Evolutionary conservation across 2,797 vertebrate genomes (phyloP), one percentile per base, ranked within the genome.

Genomic region (Bufotes viridis): DNA sequence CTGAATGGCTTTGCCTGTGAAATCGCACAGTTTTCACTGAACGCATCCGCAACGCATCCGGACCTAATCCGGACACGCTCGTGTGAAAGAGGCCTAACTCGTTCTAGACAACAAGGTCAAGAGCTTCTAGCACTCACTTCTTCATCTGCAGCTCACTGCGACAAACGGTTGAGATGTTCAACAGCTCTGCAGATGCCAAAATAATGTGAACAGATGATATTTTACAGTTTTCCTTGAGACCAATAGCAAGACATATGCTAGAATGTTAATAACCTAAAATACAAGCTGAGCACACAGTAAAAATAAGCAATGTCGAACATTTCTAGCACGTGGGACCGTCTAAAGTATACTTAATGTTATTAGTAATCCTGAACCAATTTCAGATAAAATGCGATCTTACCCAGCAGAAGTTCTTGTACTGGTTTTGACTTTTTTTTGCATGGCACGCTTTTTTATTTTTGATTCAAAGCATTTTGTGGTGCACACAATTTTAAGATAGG

Each of bases 121-220:
- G 67, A 17, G 67, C 12, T 29, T 65, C 8, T 22, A 69, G 24
- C 65, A 26, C 6, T 69, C n/a, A 26, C 22, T 22, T 22, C 60
- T 63, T 63, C 60, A 22, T 20, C 11, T 49, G 18, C 34, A 75
- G 42, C 42, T 51, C 10, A 51, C 51, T 11, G 4, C 53, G 74
- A 51, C 49, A 76, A 76, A 51, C 24, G 51, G 74, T 55, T 76
- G n/a, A 76, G 7, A 55, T 55, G 22, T n/a, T 76, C 20, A 14
- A 55, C 22, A 76, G 55, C 74, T 55, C 12, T 24, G 49, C 74
- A 76, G 74, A 76, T 53, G 74, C 12, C 51, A 53, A 42, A 76
- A 55, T 55, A 76, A 76, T 76, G 51, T 22, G 74, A 76, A 55
- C 74, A 76, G 74, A 76, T 55, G 49, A 53, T 76, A 76, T 76